Base-by-base conservation (phyloP, 2,888 invertebrate species). In the Pollenia angustigena region DNA sequence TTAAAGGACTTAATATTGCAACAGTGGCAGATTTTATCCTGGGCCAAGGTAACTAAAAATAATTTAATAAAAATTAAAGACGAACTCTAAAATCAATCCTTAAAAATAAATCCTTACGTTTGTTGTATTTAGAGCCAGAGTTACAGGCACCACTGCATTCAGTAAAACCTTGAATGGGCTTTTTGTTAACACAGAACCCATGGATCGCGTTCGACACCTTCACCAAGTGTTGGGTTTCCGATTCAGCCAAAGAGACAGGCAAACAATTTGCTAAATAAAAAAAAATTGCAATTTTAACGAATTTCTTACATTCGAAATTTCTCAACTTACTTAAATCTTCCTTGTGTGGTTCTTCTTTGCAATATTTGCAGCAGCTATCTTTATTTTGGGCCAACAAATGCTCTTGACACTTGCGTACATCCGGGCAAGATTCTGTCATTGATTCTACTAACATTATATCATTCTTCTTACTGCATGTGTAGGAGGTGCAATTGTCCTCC, bases 71-170 rank as follows among this genome's bases (percentile, higher is more conserved):
- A 52, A 76, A 46, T 62, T 9, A 60, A 56, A 0, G 4, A 10
- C 0, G 10, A 58, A 40, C 9, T 18, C 2, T 48, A 14, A 7
- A 12, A 54, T 44, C 16, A 23, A 10, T 32, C 0, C 3, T 4
- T 18, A 56, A 9, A 54, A 9, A 4, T 6, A 9, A 60, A 14
- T 14, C 93, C 94, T 94, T 90, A 96, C 96, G 93, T 89, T 94
- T 92, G 90, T 96, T 96, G 88, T 95, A 97, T n/a, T 94, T 92
- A 0, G 96, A 96, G 18, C 95, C 95, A 0, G 97, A 97, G 88
- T 94, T 93, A 90, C 97, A 97, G 14, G 93, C 91, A 0, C 97
- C 97, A 69, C 94, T 94, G 89, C 97, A 97, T 92, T 97, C 95
- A 10, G 95, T 95, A 90, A 97, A 95, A 7, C 95, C 95, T 6